Evolutionary conservation across 2,113 vertebrate genomes (phyloP), one percentile per base, ranked within the genome.

Genomic region (Entosphenus tridentatus): DNA sequence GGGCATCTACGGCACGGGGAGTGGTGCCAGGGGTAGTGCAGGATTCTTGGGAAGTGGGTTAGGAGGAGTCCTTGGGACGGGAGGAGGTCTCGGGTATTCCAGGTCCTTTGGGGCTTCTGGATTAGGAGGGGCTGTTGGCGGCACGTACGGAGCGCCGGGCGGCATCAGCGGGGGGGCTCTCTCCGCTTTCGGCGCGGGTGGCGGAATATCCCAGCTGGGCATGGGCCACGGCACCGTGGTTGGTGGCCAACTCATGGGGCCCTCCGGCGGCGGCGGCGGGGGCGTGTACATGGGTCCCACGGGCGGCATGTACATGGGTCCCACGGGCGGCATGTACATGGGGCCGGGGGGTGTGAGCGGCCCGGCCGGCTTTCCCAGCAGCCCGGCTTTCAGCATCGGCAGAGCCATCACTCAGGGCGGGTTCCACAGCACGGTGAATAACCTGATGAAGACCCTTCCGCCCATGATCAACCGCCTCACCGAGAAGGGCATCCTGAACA

Each of bases 401-500:
- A n/a, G 62, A 9, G 62, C 62, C 62, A 65, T 65, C 62, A 65
- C 62, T 9, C 21, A 21, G 9, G 62, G 62, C n/a, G 62, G 78
- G 77, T 77, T 77, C 55, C 69, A 74, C 3, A 73, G 75, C 3
- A 56, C 77, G 65, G 69, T 69, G 21, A 73, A 69, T 2, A 73
- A 74, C 13, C 21, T 68, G 8, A 18, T 70, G 21, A 62, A 68
- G 55, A 74, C 70, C 13, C 10, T 57, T 2, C 74, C 62, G 56
- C 76, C 77, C 8, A 54, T 76, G 4, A 72, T 77, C 3, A 74
- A 75, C 56, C 74, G 78, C 18, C 75, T 72, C 11, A 74, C 74
- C 10, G 77, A 78, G 73, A 80, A 80, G 70, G 73, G 73, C 57
- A 78, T 72, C 1, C 71, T 80, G 65, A 74, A 76, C 10, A 57